Percentiles rank a stretch among this genome's conserved stretches.
These are phyloP conservation scores for Anodontia alba DNA, from an alignment of 2,888 invertebrate species.

Conservation along the genomic window DNA sequence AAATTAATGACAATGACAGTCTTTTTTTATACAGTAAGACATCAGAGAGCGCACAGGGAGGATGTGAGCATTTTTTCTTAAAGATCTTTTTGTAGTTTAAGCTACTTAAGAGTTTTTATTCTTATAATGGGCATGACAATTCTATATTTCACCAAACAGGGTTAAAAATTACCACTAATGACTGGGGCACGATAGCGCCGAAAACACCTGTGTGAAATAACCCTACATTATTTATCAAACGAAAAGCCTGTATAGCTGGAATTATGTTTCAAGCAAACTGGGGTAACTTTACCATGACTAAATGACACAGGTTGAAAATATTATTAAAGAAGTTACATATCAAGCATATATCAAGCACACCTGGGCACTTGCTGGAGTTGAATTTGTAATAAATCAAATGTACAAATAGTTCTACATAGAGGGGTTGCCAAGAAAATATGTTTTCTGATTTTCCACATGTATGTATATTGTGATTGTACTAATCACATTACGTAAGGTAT, in stretches of 20 bases:
- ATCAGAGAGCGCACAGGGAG: not conserved
- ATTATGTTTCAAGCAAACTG: too few species aligned
- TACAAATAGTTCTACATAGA: too few species aligned
- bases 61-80: slow-evolving; percentile 22
- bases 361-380: too few species aligned
- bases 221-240: not conserved
- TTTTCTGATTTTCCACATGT: too few species aligned
- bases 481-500: too few species aligned
- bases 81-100: slow-evolving; percentile 30
- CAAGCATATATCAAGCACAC: too few species aligned
- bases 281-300: too few species aligned
- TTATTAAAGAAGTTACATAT: too few species aligned
- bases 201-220: not conserved
- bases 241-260: not conserved
- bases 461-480: too few species aligned
- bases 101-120: slow-evolving; percentile 4
- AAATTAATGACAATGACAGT: slow-evolving; percentile 3
- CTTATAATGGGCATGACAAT: not conserved
- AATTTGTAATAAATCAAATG: too few species aligned
- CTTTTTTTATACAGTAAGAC: not conserved
- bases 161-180: not conserved
- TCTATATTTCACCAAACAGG: not conserved
- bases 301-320: too few species aligned
- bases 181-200: not conserved
- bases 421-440: too few species aligned